Base-by-base conservation (phyloP, 2,888 invertebrate species). In the Latrodectus hesperus region DNA sequence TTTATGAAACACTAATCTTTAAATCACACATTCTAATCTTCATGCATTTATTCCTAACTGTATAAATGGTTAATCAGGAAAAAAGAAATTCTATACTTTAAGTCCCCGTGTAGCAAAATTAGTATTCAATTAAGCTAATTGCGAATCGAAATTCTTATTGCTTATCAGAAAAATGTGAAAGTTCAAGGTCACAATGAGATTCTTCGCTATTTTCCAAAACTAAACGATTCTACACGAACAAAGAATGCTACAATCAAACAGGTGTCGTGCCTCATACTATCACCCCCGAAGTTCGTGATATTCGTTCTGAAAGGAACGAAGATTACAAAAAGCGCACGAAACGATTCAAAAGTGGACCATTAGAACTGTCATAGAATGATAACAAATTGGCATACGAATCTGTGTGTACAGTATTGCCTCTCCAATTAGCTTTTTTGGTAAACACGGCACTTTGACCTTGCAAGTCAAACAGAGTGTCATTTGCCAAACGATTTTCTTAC, bases 401-500 rank as follows among this genome's bases (percentile, higher is more conserved):
- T 9, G 60, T 60, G 60, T 60, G 60, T 60, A 16, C 60, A 60
- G 6, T 60, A 60, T 60, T 60, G 60, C 60, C 60, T n/a, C 60
- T 5, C 60, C 60, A 17, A 17, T 12, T 65, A 64, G 51, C 75
- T 17, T 75, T 55, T 55, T 8, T 14, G 22, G 22, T 26, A 53
- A 26, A 74, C 74, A 26, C 8, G 16, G 22, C 22, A 11, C 65
- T 72, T 22, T 72, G 80, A 65, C 72, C 73, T 65, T 73, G 65
- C 10, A 80, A 65, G 64, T 73, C 72, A 80, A 80, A 80, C 17
- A 80, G 52, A 4, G 52, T 14, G 80, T 51, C 64, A 60, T 17
- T 65, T 38, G 49, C 26, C 12, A n/a, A 60, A 51, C 52, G 72
- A 72, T 64, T 65, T 65, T 80, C 16, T 12, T 16, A 16, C n/a